Evolutionary conservation across 2,888 invertebrate genomes (phyloP).

Genomic region (Andricus curvator): DNA sequence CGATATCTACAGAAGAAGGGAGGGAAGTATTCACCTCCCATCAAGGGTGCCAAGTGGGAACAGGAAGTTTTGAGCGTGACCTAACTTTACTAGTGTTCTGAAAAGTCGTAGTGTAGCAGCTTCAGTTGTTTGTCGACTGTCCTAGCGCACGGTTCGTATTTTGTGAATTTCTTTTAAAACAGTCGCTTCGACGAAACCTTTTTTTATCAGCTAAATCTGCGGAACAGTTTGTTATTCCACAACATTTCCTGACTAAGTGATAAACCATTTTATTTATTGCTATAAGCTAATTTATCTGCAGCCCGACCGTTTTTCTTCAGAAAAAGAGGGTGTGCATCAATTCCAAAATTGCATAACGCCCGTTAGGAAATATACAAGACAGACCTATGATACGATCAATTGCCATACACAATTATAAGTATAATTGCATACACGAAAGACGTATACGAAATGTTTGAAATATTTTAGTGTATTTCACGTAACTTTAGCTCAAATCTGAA

Average conservation of each 20-base stretch:
- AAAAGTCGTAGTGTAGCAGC: constrained; percentile 45
- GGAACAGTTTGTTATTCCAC: background rate
- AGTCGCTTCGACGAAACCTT: constrained; percentile 4
- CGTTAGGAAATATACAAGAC: too few relatives aligned
- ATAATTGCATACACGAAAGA: too few relatives aligned
- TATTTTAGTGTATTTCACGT: too few relatives aligned
- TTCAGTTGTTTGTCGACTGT: constrained; percentile 54
- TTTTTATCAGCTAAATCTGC: background rate
- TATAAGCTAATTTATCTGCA: background rate
- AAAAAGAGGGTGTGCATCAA: background rate
- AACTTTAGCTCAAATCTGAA: too few relatives aligned
- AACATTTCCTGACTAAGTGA: background rate
- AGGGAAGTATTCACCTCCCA: constrained; percentile 27
- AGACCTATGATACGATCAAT: too few relatives aligned
- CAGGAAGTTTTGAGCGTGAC: constrained; percentile 34
- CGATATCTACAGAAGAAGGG: background rate
- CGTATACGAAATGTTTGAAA: too few relatives aligned
- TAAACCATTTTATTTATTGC: background rate
- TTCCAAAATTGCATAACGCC: background rate
- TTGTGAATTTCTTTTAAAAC: constrained; percentile 10
- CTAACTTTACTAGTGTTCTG: constrained; percentile 38
- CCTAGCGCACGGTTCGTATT: constrained; percentile 39
- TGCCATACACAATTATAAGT: too few relatives aligned
- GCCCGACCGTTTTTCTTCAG: background rate
- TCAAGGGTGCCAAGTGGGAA: constrained; percentile 21